Conservation (phyloP, 1,140 invertebrate species). For the Cherax quadricarinatus region DNA sequence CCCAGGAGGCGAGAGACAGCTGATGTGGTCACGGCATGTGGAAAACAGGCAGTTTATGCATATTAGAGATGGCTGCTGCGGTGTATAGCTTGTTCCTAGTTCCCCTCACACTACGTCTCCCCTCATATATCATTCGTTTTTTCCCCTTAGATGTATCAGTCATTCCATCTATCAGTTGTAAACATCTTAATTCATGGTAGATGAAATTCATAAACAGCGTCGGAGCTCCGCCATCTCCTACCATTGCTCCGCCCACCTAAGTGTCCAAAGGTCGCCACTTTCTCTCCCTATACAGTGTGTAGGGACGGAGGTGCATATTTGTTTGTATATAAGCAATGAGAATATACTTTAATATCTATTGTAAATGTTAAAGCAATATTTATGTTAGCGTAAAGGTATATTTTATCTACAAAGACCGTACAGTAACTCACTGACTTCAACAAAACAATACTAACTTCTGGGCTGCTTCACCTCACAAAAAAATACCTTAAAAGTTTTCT, state of each 20-base stretch:
- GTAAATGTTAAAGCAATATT: too few species aligned
- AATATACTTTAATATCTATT: too few species aligned
- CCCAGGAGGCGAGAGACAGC: neutral
- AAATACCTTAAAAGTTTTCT: too few species aligned
- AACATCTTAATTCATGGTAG: conserved; percentile 17
- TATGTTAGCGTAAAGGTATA: too few species aligned
- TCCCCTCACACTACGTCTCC: neutral
- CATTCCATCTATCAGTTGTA: conserved; percentile 36
- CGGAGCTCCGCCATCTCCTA: conserved; percentile 45
- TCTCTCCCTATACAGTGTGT: neutral
- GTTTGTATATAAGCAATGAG: too few species aligned
- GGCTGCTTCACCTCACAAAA: too few species aligned
- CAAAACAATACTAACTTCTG: too few species aligned
- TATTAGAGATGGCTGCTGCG: neutral
- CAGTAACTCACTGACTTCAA: too few species aligned
- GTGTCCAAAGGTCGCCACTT: neutral
- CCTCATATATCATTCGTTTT: conserved; percentile 22
- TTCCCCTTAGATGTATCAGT: neutral
- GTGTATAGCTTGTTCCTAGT: neutral
- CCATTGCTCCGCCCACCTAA: conserved; percentile 33
- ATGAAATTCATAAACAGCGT: neutral
- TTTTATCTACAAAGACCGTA: too few species aligned
- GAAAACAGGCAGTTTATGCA: neutral
- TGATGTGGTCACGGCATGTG: neutral
- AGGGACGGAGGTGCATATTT: too few species aligned